A percentile compares a stretch with the other conserved stretches of the same genome.
phyloP scores from a whole-genome alignment of 2,797 vertebrate genomes.

The Brotula barbata region DNA sequence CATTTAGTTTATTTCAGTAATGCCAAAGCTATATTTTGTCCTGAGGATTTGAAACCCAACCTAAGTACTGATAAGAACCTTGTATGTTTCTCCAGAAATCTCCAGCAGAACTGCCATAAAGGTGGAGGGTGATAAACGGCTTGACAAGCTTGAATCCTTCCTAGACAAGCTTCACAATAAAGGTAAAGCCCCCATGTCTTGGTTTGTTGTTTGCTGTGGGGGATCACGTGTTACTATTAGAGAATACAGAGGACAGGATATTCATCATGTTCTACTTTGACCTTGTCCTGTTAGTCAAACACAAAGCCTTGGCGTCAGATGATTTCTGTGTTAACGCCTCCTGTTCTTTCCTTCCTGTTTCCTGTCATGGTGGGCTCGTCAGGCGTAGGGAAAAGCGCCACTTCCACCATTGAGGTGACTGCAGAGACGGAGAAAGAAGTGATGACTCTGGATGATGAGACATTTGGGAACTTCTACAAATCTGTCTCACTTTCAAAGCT shows the following conservation, averaged over 20 bases:
- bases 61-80: background rate
- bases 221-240: background rate
- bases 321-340: constrained; percentile 6
- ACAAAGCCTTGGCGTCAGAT: too few relatives aligned
- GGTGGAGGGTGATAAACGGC: constrained; percentile 81
- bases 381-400: constrained; percentile 68
- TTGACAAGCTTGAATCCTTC: constrained; percentile 86
- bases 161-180: constrained; percentile 83
- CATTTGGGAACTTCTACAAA: constrained; percentile 80
- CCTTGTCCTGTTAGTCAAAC: background rate
- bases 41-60: background rate
- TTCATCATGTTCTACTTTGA: background rate
- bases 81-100: constrained; percentile 73
- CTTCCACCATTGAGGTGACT: constrained; percentile 80
- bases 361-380: background rate
- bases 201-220: background rate
- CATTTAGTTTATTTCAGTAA: background rate
- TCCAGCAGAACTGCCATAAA: constrained; percentile 72
- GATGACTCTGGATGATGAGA: constrained; percentile 82
- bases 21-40: too few relatives aligned
- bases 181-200: constrained; percentile 61
- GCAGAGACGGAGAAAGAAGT: constrained; percentile 83
- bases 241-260: background rate
- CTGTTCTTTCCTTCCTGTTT: constrained; percentile 12
- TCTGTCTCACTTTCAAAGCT: constrained; percentile 53